A percentile compares a stretch with the other conserved stretches of the same genome.
These are phyloP conservation scores for Hemicrepidius hirtus DNA, from an alignment of 2,888 invertebrate species.

Conservation along the genomic window DNA sequence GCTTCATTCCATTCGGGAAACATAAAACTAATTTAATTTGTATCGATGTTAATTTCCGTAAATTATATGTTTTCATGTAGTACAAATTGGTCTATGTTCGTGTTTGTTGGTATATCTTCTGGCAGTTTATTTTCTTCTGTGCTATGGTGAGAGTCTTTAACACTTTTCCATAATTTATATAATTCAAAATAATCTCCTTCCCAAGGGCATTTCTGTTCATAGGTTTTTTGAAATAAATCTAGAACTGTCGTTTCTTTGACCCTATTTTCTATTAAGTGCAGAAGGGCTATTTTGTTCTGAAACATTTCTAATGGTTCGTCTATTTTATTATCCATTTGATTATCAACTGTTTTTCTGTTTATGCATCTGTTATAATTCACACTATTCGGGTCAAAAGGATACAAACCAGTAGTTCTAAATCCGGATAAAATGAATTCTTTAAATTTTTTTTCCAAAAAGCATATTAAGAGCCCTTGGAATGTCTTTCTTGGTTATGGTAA, in stretches of 20 bases:
- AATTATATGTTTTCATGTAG: slow-evolving; percentile 5
- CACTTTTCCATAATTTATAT: neutral
- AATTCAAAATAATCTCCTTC: slow-evolving; percentile 10
- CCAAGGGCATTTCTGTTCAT: neutral
- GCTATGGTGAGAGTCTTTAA: slow-evolving; percentile 1
- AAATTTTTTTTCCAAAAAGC: neutral
- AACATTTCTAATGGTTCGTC: slow-evolving; percentile 6
- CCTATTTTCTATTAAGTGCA: slow-evolving; percentile 1
- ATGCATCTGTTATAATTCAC: neutral
- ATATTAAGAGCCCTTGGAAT: neutral
- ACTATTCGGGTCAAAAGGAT: no score
- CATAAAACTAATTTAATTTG: slow-evolving; percentile 9
- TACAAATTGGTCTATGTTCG: slow-evolving; percentile 1
- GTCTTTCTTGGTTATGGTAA: slow-evolving; percentile 10
- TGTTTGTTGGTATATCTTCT: slow-evolving; percentile 1
- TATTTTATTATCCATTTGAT: slow-evolving; percentile 2
- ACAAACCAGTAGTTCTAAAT: neutral
- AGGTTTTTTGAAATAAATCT: slow-evolving; percentile 8
- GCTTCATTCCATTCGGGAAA: slow-evolving; percentile 2
- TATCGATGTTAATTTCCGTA: neutral
- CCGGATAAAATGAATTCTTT: neutral
- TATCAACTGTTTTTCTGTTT: slow-evolving; percentile 1
- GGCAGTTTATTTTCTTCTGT: slow-evolving; percentile 1
- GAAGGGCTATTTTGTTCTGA: neutral
- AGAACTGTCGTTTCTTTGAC: slow-evolving; percentile 9